Base-by-base conservation (phyloP, 2,888 invertebrate species). In the Exocentrus adspersus region DNA sequence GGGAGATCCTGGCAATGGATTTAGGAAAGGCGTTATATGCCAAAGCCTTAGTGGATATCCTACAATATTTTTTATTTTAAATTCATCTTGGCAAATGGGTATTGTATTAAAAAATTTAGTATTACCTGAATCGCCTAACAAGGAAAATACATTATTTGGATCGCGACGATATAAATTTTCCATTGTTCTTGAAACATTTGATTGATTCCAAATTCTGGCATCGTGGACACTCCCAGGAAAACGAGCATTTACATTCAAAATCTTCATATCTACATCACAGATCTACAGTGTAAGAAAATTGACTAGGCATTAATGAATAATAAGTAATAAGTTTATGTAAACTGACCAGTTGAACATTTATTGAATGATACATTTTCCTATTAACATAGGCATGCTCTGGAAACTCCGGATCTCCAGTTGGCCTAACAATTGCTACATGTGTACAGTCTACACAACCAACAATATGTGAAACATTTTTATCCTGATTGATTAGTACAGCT, bases 311-410 rank as follows among this genome's bases (percentile, higher is more conserved):
- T 41, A 1, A 42, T 42, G 12, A 14, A 43, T 43, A 10, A 17
- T 5, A 7, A 19, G 19, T 19, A 19, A 10, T 19, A 10, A 10
- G 19, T 19, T 10, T 10, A 43, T n/a, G 19, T 42, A 6, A 42
- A 12, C 24, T 28, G 63, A 77, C 74, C 64, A 76, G 24, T 59
- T 76, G 75, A 20, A 75, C 73, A 67, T 77, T 76, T 14, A 77
- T 63, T 2, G 73, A 75, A 68, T 75, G 75, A 62, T 74, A 75
- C 19, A 59, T 63, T 66, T 74, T 75, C 16, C 74, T 45, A 48
- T 76, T 75, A 7, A 77, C 64, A 65, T 75, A 77, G 24, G 70
- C 37, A 60, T 28, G 66, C 61, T 74, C 75, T 1, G 69, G 70
- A 64, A 61, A 56, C 12, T 58, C 17, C 30, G 60, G 48, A 50